phyloP scores from a whole-genome alignment of 2,888 invertebrate genomes.

The Ecliptopera silaceata region DNA sequence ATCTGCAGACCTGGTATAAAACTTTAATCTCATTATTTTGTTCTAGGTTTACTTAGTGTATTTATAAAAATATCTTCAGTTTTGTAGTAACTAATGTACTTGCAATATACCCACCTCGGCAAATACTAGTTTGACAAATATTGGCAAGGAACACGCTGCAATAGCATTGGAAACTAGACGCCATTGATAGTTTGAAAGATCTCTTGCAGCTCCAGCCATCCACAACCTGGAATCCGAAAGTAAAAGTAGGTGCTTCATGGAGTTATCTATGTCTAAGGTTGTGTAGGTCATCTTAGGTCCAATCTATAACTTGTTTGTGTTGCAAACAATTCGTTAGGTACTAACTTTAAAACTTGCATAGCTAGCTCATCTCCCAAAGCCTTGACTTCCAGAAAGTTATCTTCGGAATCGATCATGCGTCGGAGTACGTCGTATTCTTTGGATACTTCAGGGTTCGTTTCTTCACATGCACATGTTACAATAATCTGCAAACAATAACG shows the following conservation, averaged over 20 bases:
- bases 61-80: too few relatives aligned
- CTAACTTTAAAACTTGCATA: constrained; percentile 93
- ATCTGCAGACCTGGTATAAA: constrained; percentile 88
- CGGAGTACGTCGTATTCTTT: constrained; percentile 93
- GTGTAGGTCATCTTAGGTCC: too few relatives aligned
- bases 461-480: constrained; percentile 95
- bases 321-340: too few relatives aligned
- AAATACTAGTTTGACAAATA: constrained; percentile 98
- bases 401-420: constrained; percentile 94
- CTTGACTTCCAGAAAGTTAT: constrained; percentile 94
- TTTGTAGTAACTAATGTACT: too few relatives aligned
- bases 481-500: constrained; percentile 87
- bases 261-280: too few relatives aligned
- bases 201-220: constrained; percentile 95
- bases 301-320: too few relatives aligned
- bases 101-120: constrained; percentile 85
- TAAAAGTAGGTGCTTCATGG: too few relatives aligned
- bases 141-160: constrained; percentile 95
- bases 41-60: too few relatives aligned
- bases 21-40: too few relatives aligned
- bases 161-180: constrained; percentile 96
- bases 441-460: constrained; percentile 92
- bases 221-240: constrained; percentile 86
- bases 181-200: constrained; percentile 97
- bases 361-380: constrained; percentile 96